These are phyloP conservation scores for Tetanocera ferruginea DNA, from an alignment of 2,888 invertebrate species.

Conservation along the genomic window DNA sequence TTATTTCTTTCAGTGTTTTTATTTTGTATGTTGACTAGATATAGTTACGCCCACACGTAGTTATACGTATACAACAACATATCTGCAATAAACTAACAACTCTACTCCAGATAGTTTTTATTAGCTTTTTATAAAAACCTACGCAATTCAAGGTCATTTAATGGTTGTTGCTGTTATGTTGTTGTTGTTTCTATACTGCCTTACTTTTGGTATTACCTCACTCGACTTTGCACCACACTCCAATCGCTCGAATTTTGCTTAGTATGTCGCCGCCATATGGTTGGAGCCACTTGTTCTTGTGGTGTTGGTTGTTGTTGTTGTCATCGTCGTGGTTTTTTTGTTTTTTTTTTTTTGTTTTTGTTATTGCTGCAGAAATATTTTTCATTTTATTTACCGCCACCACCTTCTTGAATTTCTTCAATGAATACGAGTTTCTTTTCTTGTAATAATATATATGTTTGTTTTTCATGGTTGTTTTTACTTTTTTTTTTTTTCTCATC, in stretches of 20 bases:
- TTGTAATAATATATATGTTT: background rate
- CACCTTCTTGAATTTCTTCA: background rate
- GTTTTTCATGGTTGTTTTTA: background rate
- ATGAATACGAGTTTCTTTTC: background rate
- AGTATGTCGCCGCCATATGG: background rate
- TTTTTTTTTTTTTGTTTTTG: background rate
- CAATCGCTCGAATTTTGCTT: background rate
- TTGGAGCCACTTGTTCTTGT: background rate
- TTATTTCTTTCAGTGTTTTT: too few species aligned
- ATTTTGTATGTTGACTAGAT: background rate
- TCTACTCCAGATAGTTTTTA: background rate
- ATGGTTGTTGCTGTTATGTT: background rate
- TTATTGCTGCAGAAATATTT: too few species aligned
- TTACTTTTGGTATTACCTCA: background rate
- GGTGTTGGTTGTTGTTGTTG: background rate
- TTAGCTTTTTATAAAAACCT: conserved; percentile 6
- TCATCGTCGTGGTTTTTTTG: background rate
- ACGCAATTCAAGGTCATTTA: conserved; percentile 32
- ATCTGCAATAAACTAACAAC: background rate
- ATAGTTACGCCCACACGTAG: background rate
- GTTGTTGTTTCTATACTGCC: background rate
- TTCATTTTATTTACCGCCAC: too few species aligned
- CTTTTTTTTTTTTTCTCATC: background rate
- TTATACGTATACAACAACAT: background rate
- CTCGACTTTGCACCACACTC: background rate